Evolutionary conservation across 1,140 invertebrate genomes (phyloP), one percentile per base, ranked within the genome.

Genomic region (Drosophila rufa): DNA sequence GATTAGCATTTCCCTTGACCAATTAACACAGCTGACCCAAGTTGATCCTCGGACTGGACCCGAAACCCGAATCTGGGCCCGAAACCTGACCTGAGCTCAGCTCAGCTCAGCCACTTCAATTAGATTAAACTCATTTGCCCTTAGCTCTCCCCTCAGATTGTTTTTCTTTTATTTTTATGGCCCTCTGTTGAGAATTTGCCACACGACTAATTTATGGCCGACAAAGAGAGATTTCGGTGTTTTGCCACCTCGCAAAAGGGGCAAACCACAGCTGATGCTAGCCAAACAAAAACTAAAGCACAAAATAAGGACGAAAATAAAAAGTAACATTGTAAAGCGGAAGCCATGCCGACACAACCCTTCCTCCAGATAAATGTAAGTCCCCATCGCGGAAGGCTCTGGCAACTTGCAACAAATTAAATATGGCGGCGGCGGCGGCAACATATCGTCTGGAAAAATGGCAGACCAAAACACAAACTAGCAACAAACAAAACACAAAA

Each of bases 401-500:
- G 65, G 55, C 66, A 83, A 70, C 65, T 87, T 80, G 80, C 80
- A 80, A 87, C 83, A 87, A 87, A 87, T 87, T 87, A 87, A 87
- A 87, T 89, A 87, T 87, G 83, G 84, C 83, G 53, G 51, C 51
- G 19, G 33, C 12, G 66, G 69, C 69, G 84, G 83, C 80, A 87
- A 84, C 83, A 87, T 80, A 83, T 87, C 84, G 83, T 89, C 83
- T 89, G 83, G 84, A 87, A 87, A 87, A 87, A 87, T 75, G 84
- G 83, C 80, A 83, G 83, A 86, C 79, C 79, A 87, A 80, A 87
- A 80, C 76, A 87, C 60, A 86, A 82, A 86, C 84, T 86, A 80
- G 53, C 75, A 79, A 27, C 75, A 77, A 43, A 51, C 40, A 45
- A 36, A 47, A 42, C 30, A 6, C 38, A 71, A 36, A 64, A 36